Evolutionary conservation across 2,113 vertebrate species (phyloP).

Genomic region (Charina bottae): DNA sequence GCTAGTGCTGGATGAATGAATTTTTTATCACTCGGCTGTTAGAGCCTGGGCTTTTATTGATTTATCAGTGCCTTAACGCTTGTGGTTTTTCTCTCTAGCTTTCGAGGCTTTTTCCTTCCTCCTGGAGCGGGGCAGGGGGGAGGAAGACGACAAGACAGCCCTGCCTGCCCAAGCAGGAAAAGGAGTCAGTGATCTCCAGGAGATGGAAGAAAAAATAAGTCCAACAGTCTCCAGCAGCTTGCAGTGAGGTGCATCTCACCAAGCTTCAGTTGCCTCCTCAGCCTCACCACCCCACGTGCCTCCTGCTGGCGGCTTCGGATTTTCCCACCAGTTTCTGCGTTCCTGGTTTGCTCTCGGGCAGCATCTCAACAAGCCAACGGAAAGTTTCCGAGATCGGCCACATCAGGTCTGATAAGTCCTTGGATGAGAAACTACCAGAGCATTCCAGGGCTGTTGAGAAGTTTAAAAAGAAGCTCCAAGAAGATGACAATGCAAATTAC

Average conservation of each 20-base stretch:
- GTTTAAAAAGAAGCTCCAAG: not conserved
- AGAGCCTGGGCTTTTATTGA: slow-evolving; percentile 54
- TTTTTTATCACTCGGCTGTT: slow-evolving; percentile 64
- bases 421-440: not conserved
- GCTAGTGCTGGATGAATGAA: slow-evolving; percentile 43
- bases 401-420: not conserved
- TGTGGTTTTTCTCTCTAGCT: slow-evolving; percentile 28
- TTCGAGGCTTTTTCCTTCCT: not conserved
- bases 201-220: not conserved
- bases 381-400: not conserved
- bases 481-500: not conserved
- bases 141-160: not conserved
- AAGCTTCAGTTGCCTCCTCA: not conserved
- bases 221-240: not conserved
- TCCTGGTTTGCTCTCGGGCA: not conserved
- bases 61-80: slow-evolving; percentile 48
- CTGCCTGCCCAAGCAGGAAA: not conserved
- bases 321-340: not conserved
- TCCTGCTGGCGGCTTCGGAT: not conserved
- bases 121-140: not conserved
- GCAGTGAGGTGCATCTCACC: not conserved
- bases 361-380: not conserved
- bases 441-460: not conserved
- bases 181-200: not conserved
- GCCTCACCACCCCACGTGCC: not conserved